A percentile compares a stretch with the other conserved stretches of the same genome.
phyloP scores from a whole-genome alignment of 2,888 invertebrate genomes.

The Allacma fusca region DNA sequence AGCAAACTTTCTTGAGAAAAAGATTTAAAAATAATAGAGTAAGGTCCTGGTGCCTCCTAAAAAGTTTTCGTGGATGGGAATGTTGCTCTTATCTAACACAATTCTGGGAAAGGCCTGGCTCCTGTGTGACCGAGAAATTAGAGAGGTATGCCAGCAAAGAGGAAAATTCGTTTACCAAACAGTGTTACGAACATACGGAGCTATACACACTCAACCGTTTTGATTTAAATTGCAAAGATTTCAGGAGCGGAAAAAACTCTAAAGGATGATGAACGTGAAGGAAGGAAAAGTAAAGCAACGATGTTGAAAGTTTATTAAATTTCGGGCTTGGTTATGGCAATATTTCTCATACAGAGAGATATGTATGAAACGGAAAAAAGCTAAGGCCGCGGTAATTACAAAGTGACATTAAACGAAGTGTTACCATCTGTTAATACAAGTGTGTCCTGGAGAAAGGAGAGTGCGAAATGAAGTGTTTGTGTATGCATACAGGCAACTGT shows the following conservation, averaged over 20 bases:
- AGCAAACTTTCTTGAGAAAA: no score
- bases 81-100: no score
- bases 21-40: no score
- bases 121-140: no score
- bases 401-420: slow-evolving; percentile 21
- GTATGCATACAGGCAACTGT: neutral
- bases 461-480: neutral
- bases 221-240: slow-evolving; percentile 12
- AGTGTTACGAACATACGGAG: no score
- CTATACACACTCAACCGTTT: neutral
- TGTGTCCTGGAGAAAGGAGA: neutral
- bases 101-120: no score
- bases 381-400: neutral
- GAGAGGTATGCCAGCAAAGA: no score
- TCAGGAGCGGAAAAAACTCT: neutral
- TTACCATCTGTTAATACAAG: neutral
- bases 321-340: no score
- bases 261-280: neutral
- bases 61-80: no score
- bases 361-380: neutral
- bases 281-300: neutral
- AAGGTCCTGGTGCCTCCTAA: no score
- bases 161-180: no score
- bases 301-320: neutral
- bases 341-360: neutral